Percentiles rank a stretch among this genome's conserved stretches.
Conservation (phyloP, 92 coral and sea anemone species). For the Zoanthus gigantus region DNA sequence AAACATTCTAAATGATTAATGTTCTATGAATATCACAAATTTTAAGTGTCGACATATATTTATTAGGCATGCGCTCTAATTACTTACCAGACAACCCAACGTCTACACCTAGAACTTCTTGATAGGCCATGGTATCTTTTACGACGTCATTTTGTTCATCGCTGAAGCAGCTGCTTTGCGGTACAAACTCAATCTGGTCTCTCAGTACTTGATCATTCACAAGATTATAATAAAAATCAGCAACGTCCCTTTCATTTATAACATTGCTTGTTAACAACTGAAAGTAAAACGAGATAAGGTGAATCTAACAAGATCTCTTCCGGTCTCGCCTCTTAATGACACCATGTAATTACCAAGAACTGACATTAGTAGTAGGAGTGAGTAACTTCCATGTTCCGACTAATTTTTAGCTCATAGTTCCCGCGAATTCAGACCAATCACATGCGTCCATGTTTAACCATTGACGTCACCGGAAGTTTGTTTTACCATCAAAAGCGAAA, state of each 20-base stretch:
- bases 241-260: not conserved
- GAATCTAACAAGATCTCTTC: no score
- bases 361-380: no score
- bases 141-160: not conserved
- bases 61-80: not conserved
- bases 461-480: no score
- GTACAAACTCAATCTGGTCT: not conserved
- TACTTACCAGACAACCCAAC: not conserved
- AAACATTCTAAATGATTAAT: no score
- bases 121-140: not conserved
- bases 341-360: no score
- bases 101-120: not conserved
- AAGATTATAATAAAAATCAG: not conserved
- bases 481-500: no score
- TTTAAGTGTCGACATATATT: not conserved
- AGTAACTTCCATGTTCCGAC: no score
- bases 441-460: no score
- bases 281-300: not conserved
- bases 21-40: no score
- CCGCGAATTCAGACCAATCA: no score
- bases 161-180: not conserved
- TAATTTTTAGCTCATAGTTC: no score
- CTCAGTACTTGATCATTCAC: not conserved
- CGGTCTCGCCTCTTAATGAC: no score
- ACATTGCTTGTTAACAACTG: not conserved